These are phyloP conservation scores for Holothuria glaberrima DNA, from an alignment of 35 echinoderm and acorn worm genomes.

Conservation along the genomic window DNA sequence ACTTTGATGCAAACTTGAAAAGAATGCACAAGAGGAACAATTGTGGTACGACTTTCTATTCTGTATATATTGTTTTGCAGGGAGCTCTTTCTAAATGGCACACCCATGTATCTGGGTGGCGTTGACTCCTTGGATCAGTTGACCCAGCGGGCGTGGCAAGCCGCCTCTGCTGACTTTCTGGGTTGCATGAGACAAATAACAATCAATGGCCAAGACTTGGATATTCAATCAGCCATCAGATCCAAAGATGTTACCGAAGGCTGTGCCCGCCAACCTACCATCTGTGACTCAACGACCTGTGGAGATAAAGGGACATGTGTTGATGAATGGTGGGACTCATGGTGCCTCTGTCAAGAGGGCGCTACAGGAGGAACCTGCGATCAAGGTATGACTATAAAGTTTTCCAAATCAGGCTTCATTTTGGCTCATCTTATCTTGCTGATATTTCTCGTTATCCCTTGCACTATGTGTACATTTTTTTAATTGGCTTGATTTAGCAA, in stretches of 20 bases:
- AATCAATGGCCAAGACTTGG: conserved; percentile 67
- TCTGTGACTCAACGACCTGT: conserved; percentile 26
- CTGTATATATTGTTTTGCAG: conserved; percentile 60
- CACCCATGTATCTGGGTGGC: conserved; percentile 78
- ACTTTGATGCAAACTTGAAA: not conserved
- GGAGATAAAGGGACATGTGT: conserved; percentile 64
- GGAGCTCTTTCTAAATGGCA: conserved; percentile 58
- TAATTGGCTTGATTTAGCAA: too few relatives aligned
- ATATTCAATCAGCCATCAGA: conserved; percentile 32
- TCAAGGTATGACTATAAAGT: too few relatives aligned
- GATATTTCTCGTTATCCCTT: too few relatives aligned
- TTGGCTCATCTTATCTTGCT: too few relatives aligned
- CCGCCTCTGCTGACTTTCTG: conserved; percentile 84
- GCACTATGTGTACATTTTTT: too few relatives aligned
- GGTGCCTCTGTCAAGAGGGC: conserved; percentile 82
- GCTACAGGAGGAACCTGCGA: not conserved
- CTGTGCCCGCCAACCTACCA: conserved; percentile 65
- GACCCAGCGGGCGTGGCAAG: conserved; percentile 72
- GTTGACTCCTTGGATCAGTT: conserved; percentile 65
- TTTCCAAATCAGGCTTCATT: too few relatives aligned
- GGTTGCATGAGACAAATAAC: conserved; percentile 89
- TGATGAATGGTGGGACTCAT: conserved; percentile 90
- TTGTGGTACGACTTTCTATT: not conserved
- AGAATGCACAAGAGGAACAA: too few relatives aligned
- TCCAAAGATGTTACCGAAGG: conserved; percentile 47